A percentile compares a stretch with the other conserved stretches of the same genome.
Conservation (phyloP, 2,888 invertebrate species). For the Apodemia zela region DNA sequence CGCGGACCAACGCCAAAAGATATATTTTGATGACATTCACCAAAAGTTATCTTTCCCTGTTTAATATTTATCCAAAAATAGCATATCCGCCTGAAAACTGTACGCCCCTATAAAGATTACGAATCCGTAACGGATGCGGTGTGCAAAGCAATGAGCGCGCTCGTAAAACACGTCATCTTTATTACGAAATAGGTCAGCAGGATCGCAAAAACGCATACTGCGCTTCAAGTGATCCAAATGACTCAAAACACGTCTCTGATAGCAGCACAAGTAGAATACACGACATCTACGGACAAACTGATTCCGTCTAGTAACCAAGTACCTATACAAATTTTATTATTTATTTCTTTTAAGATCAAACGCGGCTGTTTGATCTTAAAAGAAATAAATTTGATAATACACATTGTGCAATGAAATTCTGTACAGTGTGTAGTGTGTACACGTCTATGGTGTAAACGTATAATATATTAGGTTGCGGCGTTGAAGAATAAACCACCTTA, state of each 20-base stretch:
- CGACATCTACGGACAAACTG: not conserved
- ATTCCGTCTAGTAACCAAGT: no score
- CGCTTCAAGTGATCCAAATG: slow-evolving; percentile 1
- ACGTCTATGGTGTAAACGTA: no score
- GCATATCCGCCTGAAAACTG: not conserved
- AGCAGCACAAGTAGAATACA: not conserved
- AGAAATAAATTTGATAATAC: no score
- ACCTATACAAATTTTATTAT: no score
- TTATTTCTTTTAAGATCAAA: no score
- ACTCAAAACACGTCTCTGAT: not conserved
- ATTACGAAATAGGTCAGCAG: slow-evolving; percentile 10
- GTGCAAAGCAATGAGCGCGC: not conserved
- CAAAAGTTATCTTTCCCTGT: not conserved
- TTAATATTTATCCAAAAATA: not conserved
- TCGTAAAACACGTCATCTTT: slow-evolving; percentile 14
- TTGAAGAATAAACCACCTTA: not conserved
- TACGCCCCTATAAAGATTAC: slow-evolving; percentile 11
- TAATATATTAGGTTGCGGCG: no score
- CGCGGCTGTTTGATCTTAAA: no score
- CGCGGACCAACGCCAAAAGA: no score
- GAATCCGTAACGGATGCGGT: slow-evolving; percentile 6
- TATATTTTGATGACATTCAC: no score
- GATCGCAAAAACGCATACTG: not conserved
- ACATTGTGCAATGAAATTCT: no score
- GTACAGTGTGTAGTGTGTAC: no score